A percentile compares a stretch with the other conserved stretches of the same genome.
Conservation (phyloP, 2,113 vertebrate genomes). For the Zosterops borbonicus region DNA sequence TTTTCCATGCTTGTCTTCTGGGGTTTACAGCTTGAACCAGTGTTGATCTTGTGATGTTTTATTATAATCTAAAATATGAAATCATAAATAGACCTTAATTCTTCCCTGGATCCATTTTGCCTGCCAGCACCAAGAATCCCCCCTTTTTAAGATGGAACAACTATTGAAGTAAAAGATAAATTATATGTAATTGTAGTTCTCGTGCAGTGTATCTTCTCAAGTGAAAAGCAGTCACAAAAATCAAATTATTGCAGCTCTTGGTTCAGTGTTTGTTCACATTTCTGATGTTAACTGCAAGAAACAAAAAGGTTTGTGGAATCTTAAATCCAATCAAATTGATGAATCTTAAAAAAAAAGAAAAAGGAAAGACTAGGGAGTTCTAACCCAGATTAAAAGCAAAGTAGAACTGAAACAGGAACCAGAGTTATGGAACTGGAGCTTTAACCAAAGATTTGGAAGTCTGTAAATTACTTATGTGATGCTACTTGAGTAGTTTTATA, state of each 20-base stretch:
- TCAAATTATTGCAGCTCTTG: neutral
- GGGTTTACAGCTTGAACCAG: neutral
- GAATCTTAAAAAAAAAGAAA: neutral
- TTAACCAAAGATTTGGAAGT: neutral
- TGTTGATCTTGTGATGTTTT: neutral
- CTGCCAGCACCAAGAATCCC: neutral
- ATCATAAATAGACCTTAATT: neutral
- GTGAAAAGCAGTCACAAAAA: neutral
- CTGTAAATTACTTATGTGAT: neutral
- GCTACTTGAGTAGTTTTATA: neutral
- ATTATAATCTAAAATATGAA: neutral
- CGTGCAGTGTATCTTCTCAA: neutral
- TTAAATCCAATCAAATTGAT: neutral
- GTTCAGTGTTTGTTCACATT: neutral
- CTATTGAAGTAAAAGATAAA: neutral
- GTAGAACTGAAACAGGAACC: neutral
- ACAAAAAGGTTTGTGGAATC: neutral
- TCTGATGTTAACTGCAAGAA: neutral
- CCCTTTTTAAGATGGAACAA: neutral
- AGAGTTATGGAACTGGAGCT: neutral
- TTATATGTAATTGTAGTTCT: neutral
- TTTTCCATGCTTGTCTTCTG: neutral
- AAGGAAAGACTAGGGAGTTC: neutral
- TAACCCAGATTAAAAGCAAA: neutral
- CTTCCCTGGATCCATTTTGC: neutral